These are phyloP conservation scores for Ferdinandea cuprea DNA, from an alignment of 2,888 invertebrate genomes.

Conservation along the genomic window DNA sequence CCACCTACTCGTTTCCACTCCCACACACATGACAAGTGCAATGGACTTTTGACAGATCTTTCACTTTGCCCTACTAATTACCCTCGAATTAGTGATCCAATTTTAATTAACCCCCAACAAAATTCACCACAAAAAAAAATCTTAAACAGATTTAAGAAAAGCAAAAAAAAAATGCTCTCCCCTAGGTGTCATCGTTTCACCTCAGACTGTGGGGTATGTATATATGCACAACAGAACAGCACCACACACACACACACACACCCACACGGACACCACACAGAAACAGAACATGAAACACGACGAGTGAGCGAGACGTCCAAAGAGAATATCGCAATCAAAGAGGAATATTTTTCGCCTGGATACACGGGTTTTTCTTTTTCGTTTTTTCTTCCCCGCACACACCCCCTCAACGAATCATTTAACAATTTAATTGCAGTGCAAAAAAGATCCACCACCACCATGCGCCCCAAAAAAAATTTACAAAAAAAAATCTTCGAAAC, in stretches of 20 bases:
- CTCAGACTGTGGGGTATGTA: slow-evolving; percentile 42
- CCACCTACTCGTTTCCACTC: too few species aligned
- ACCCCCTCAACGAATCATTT: not conserved
- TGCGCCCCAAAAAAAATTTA: slow-evolving; percentile 28
- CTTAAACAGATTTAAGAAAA: not conserved
- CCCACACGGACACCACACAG: too few species aligned
- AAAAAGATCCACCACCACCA: slow-evolving; percentile 30
- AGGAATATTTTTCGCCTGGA: slow-evolving; percentile 68
- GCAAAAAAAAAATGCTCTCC: slow-evolving; percentile 33
- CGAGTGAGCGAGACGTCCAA: slow-evolving; percentile 42
- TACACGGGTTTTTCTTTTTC: slow-evolving; percentile 58
- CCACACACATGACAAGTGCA: not conserved
- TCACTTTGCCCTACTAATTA: slow-evolving; percentile 1
- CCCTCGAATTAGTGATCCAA: not conserved
- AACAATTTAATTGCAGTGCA: slow-evolving; percentile 34
- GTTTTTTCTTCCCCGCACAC: not conserved
- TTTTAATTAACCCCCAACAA: slow-evolving; percentile 2
- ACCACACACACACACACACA: too few species aligned
- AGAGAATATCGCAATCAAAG: slow-evolving; percentile 49
- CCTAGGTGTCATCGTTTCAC: slow-evolving; percentile 58
- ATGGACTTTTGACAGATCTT: slow-evolving; percentile 9
- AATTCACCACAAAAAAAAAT: not conserved
- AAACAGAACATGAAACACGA: slow-evolving; percentile 19
- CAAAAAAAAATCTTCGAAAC: slow-evolving; percentile 16
- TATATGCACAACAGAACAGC: slow-evolving; percentile 8